phyloP scores from a whole-genome alignment of 2,797 vertebrate species.

The Erpetoichthys calabaricus region DNA sequence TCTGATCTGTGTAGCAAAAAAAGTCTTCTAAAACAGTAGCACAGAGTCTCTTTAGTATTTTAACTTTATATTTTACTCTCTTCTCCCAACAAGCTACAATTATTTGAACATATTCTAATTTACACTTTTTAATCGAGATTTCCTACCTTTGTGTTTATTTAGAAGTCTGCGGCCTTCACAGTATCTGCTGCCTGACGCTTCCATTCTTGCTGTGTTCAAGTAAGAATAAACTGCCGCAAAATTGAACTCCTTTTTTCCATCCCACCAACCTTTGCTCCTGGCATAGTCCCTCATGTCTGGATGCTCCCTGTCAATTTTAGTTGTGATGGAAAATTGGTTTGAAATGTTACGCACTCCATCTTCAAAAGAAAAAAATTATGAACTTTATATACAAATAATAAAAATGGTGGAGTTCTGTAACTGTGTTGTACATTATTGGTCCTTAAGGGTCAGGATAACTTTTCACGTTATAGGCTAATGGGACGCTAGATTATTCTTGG shows the following conservation, averaged over 20 bases:
- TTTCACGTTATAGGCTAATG: no score
- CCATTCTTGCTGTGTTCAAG: conserved; percentile 63
- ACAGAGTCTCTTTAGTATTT: no score
- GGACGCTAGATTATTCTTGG: no score
- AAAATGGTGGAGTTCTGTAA: no score
- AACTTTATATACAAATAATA: conserved; percentile 13
- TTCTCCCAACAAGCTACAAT: no score
- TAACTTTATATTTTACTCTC: no score
- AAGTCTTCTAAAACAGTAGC: no score
- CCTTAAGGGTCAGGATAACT: no score
- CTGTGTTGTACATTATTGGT: no score
- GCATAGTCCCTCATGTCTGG: conserved; percentile 67
- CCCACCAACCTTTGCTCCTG: conserved; percentile 73
- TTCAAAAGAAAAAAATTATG: conserved; percentile 24
- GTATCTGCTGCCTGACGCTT: conserved; percentile 59
- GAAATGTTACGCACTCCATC: conserved; percentile 81
- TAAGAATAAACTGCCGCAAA: conserved; percentile 74
- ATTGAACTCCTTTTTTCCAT: conserved; percentile 67
- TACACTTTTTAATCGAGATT: no score
- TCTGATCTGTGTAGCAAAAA: conserved; percentile 18
- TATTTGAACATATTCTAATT: no score
- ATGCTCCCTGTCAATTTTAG: conserved; percentile 79
- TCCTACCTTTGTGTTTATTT: conserved; percentile 61
- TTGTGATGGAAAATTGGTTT: conserved; percentile 83
- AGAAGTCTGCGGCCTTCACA: conserved; percentile 75